These are phyloP conservation scores for Epizoanthus illoricatus DNA, from an alignment of 92 coral and sea anemone species.

Conservation along the genomic window DNA sequence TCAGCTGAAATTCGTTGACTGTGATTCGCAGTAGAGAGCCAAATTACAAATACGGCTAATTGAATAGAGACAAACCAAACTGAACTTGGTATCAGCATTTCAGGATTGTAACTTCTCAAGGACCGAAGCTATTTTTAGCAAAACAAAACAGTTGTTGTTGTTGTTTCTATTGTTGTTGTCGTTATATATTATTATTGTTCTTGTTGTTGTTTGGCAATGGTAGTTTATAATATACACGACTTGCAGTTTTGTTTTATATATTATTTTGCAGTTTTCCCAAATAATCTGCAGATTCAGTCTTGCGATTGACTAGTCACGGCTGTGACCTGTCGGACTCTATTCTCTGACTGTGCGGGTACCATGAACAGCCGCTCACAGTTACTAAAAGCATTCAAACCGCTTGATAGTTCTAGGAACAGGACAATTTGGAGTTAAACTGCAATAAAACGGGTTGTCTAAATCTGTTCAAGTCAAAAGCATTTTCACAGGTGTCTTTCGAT, in stretches of 20 bases:
- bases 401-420: neutral
- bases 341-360: constrained; percentile 23
- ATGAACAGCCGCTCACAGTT: neutral
- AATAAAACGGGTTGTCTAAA: neutral
- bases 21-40: too few relatives aligned
- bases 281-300: neutral
- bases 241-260: neutral
- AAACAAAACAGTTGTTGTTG: neutral
- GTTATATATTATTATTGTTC: neutral
- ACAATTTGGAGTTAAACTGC: neutral
- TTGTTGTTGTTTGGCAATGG: neutral
- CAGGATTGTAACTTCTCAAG: too few relatives aligned
- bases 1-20: too few relatives aligned
- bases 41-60: too few relatives aligned
- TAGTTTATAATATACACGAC: neutral
- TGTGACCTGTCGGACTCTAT: constrained; percentile 13
- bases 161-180: neutral
- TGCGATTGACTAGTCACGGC: neutral
- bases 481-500: neutral
- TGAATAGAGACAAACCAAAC: too few relatives aligned
- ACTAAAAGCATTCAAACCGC: neutral
- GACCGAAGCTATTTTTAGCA: too few relatives aligned
- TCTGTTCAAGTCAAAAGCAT: neutral
- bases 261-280: neutral
- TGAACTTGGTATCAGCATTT: too few relatives aligned